Evolutionary conservation across 2,888 invertebrate species (phyloP).

Genomic region (Thyatira batis): DNA sequence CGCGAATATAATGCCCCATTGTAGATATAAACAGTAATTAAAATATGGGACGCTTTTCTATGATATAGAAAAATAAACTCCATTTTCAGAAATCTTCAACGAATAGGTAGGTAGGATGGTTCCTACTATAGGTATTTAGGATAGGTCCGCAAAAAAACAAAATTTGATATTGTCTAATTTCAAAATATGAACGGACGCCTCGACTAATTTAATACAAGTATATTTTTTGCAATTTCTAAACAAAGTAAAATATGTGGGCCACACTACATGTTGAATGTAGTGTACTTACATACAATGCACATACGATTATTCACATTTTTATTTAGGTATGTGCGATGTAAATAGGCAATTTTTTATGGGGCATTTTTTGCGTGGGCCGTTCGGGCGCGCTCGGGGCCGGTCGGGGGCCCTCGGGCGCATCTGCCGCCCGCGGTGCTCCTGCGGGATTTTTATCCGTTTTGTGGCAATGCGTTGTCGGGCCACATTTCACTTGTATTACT

Average conservation of each 20-base stretch:
- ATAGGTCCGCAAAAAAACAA: no score
- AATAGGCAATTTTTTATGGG: not conserved
- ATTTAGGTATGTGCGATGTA: not conserved
- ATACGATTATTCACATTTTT: not conserved
- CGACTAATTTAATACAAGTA: no score
- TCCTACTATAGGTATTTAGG: no score
- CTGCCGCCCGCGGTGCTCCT: not conserved
- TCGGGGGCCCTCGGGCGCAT: not conserved
- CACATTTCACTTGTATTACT: conserved; percentile 4
- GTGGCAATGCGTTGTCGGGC: conserved; percentile 4
- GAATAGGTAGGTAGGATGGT: no score
- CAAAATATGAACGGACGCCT: no score
- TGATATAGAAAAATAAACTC: no score
- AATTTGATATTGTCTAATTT: no score
- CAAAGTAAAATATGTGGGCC: not conserved
- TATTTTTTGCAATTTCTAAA: not conserved
- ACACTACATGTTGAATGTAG: not conserved
- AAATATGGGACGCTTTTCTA: not conserved
- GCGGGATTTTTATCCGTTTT: conserved; percentile 1
- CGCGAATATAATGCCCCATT: conserved; percentile 32
- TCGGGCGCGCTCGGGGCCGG: not conserved
- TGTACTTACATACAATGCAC: not conserved
- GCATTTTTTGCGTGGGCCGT: not conserved
- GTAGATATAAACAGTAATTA: not conserved
- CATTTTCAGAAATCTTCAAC: no score